phyloP scores from a whole-genome alignment of 2,888 invertebrate species.

The Caenorhabditis uteleia region DNA sequence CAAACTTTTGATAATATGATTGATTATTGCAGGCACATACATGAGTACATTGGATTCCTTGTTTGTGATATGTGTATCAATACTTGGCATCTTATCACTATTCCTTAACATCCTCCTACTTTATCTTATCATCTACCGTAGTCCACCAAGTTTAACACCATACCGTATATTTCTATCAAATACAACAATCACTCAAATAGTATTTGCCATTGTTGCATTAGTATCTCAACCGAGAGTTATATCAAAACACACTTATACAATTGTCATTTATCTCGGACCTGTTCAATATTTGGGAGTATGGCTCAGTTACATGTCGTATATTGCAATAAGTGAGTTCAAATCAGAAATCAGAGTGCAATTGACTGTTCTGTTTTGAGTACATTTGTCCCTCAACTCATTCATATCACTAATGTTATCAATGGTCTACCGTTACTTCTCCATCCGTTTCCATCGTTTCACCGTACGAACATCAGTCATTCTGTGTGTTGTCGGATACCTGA shows the following conservation, averaged over 20 bases:
- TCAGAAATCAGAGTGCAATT: background rate
- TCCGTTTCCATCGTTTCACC: constrained; percentile 13
- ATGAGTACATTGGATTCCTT: constrained; percentile 19
- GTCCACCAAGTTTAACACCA: constrained; percentile 22
- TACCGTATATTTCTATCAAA: constrained; percentile 33
- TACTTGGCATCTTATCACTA: constrained; percentile 15
- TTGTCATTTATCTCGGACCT: constrained; percentile 28
- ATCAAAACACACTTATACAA: constrained; percentile 16
- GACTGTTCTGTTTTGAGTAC: background rate
- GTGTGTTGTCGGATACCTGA: constrained; percentile 20
- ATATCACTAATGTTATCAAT: constrained; percentile 36
- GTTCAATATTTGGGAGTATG: constrained; percentile 27
- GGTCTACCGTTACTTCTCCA: constrained; percentile 33
- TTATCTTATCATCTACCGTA: constrained; percentile 23
- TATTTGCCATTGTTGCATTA: constrained; percentile 12
- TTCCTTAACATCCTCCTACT: constrained; percentile 12
- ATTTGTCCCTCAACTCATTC: constrained; percentile 2
- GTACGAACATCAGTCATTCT: constrained; percentile 9
- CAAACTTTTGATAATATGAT: too few relatives aligned
- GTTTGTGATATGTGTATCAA: constrained; percentile 13
- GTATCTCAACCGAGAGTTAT: constrained; percentile 28
- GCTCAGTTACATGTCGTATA: constrained; percentile 35
- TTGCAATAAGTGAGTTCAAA: constrained; percentile 19
- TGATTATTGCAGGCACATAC: constrained; percentile 20
- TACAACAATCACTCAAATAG: constrained; percentile 27